Evolutionary conservation across 2,113 vertebrate species (phyloP), one percentile per base, ranked within the genome.

Genomic region (Prochilodus magdalenae): DNA sequence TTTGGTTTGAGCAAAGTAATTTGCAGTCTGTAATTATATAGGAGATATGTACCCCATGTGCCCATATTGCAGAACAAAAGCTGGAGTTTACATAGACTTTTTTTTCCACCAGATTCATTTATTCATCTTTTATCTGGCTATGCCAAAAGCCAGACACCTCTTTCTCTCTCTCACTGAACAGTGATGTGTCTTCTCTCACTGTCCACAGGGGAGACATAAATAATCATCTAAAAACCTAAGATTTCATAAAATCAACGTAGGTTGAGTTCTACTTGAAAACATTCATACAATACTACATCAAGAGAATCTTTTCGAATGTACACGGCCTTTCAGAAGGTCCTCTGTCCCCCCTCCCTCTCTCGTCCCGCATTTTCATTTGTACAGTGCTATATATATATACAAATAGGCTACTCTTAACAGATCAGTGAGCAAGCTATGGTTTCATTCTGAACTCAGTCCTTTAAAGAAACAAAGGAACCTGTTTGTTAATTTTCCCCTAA

Each of bases 281-380:
- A 96, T 96, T 97, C 95, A 96, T 96, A 97, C 95, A 95, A 96
- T 94, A 97, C 96, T 97, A 97, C 96, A 97, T 94, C 90, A 95
- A 98, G 97, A 98, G 97, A 97, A 98, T 97, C 95, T 96, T 88
- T 94, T 96, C 91, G 96, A 97, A 97, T 98, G 95, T 98, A 98
- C 97, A 98, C 93, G 93, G 94, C 95, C 96, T 93, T 95, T 89
- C 86, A 44, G 40, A 44, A 44, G 40, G 5, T 89, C 89, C 88
- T 81, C 29, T 82, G n/a, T 86, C 89, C 92, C 88, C 87, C 92
- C 81, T 76, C 79, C 87, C 92, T 76, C 79, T 86, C 92, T 11
- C 22, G 51, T 73, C 75, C 87, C 87, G 87, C 80, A 78, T 84
- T 77, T 69, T 77, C 69, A 18, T 84, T 71, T 85, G 94, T 95